These are phyloP conservation scores for Phengaris alcon DNA, from an alignment of 2,888 invertebrate species.

Conservation along the genomic window DNA sequence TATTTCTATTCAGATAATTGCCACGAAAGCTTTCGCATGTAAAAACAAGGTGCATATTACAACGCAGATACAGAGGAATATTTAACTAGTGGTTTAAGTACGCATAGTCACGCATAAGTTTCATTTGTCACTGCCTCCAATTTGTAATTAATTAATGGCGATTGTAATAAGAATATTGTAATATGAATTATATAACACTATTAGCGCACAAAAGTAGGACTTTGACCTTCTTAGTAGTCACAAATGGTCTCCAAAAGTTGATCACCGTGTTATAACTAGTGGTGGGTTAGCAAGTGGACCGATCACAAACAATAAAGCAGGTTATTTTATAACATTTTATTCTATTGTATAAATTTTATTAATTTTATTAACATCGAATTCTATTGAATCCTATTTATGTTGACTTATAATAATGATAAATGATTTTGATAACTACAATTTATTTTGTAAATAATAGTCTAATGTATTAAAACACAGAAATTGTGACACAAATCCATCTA, in stretches of 20 bases:
- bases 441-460: no score
- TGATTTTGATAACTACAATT: no score
- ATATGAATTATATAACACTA: background rate
- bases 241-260: background rate
- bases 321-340: no score
- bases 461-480: no score
- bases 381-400: no score
- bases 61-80: background rate
- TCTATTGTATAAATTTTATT: no score
- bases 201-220: background rate
- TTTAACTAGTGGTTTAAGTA: conserved; percentile 11
- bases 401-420: no score
- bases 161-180: background rate
- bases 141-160: background rate
- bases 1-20: background rate
- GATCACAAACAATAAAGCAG: no score
- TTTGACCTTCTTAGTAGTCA: background rate
- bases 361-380: no score
- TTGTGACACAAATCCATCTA: no score
- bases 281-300: background rate
- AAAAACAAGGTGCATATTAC: background rate
- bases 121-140: background rate
- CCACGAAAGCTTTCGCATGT: background rate
- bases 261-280: no score
- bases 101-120: background rate